Conservation (phyloP, 1,140 invertebrate genomes). For the Saccostrea echinata region DNA sequence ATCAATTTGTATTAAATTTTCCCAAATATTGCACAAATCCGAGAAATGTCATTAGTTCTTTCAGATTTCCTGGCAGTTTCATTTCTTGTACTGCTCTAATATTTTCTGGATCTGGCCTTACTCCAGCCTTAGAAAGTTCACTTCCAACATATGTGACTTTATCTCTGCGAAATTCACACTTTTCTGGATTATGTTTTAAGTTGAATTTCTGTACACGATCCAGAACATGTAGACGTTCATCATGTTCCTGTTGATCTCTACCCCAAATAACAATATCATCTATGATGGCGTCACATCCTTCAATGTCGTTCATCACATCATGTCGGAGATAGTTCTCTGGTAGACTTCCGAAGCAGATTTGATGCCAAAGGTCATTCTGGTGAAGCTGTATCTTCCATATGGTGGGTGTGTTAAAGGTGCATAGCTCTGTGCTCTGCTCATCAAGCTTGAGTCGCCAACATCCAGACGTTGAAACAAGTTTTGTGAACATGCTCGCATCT, state of each 20-base stretch:
- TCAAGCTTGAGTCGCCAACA: too few species aligned
- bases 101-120: slow-evolving; percentile 44
- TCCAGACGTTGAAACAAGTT: slow-evolving; percentile 49
- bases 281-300: background rate
- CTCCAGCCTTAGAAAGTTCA: slow-evolving; percentile 9
- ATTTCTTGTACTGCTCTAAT: slow-evolving; percentile 53
- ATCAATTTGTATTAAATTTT: too few species aligned
- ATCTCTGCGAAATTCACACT: slow-evolving; percentile 20
- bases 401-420: slow-evolving; percentile 69
- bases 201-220: too few species aligned
- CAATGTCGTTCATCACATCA: background rate
- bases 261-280: slow-evolving; percentile 52
- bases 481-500: slow-evolving; percentile 42
- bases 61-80: slow-evolving; percentile 41
- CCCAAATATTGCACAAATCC: too few species aligned
- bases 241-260: slow-evolving; percentile 46
- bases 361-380: slow-evolving; percentile 79
- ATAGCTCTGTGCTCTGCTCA: slow-evolving; percentile 50
- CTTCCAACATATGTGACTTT: slow-evolving; percentile 51
- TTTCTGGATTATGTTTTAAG: slow-evolving; percentile 40
- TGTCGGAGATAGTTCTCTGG: slow-evolving; percentile 51
- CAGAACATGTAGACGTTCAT: slow-evolving; percentile 50
- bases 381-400: slow-evolving; percentile 53
- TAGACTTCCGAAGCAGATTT: background rate
- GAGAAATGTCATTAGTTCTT: slow-evolving; percentile 54